Percentiles rank a stretch among this genome's conserved stretches.
Conservation (phyloP, 2,113 vertebrate species). For the Leptobrachium ailaonicum region DNA sequence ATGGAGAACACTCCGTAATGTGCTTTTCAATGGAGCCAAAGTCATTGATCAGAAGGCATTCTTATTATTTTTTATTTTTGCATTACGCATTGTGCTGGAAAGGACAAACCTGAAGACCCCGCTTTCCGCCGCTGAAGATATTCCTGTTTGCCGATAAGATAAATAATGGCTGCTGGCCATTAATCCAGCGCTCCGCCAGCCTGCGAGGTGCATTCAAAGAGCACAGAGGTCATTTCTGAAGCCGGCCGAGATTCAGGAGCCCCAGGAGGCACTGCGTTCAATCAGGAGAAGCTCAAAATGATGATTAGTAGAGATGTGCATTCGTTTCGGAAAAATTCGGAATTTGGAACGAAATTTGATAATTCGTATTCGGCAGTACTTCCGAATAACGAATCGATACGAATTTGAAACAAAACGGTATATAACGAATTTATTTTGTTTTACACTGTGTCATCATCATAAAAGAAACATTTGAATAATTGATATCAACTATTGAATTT, state of each 20-base stretch:
- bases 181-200: conserved; percentile 4
- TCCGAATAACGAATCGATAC: too few species aligned
- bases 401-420: too few species aligned
- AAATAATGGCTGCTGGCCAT: conserved; percentile 17
- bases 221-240: not conserved
- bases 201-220: conserved; percentile 37
- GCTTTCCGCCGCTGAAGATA: not conserved
- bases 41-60: not conserved
- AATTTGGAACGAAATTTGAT: too few species aligned
- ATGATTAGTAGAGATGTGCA: too few species aligned
- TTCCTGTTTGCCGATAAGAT: not conserved
- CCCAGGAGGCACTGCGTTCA: not conserved
- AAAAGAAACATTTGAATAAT: too few species aligned
- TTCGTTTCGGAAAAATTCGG: too few species aligned
- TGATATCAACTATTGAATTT: too few species aligned
- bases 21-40: conserved; percentile 13
- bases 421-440: too few species aligned
- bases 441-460: too few species aligned
- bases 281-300: too few species aligned
- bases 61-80: conserved; percentile 14
- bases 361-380: too few species aligned
- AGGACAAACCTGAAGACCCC: not conserved
- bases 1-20: not conserved
- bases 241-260: not conserved
- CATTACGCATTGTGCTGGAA: conserved; percentile 6